Conservation (phyloP, 2,113 vertebrate species). For the Osmerus eperlanus region DNA sequence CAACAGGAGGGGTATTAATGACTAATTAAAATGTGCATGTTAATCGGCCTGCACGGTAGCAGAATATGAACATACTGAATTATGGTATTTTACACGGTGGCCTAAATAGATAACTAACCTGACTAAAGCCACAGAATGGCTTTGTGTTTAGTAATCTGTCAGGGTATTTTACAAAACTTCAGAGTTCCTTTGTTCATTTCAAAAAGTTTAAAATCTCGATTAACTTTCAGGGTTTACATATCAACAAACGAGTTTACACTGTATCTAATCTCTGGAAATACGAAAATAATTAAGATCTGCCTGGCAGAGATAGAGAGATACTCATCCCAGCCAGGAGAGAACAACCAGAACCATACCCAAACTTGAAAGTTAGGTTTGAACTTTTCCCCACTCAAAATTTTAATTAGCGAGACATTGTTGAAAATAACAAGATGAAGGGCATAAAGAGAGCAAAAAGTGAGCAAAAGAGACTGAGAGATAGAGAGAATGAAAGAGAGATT, state of each 20-base stretch:
- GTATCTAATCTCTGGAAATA: conserved; percentile 30
- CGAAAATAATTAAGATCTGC: conserved; percentile 38
- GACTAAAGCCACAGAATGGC: background rate
- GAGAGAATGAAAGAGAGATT: conserved; percentile 24
- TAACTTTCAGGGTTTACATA: conserved; percentile 14
- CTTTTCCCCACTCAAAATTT: conserved; percentile 18
- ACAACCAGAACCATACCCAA: background rate
- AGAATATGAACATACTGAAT: background rate
- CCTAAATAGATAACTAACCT: background rate
- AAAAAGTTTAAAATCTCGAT: conserved; percentile 18
- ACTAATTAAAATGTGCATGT: conserved; percentile 4
- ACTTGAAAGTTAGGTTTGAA: background rate
- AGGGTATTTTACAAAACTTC: conserved; percentile 10
- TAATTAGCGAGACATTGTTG: conserved; percentile 53
- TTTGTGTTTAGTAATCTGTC: conserved; percentile 25
- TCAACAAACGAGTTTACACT: conserved; percentile 9
- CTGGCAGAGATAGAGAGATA: conserved; percentile 16
- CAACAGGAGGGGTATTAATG: background rate
- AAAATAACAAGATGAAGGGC: conserved; percentile 47
- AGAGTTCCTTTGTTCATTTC: conserved; percentile 7
- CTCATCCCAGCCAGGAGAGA: conserved; percentile 14
- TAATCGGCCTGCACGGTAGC: background rate
- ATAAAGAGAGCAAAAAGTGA: too few species aligned
- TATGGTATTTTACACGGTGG: background rate
- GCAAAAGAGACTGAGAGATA: background rate